Evolutionary conservation across 1,140 invertebrate species (phyloP).

Genomic region (Papilio aristodemus): DNA sequence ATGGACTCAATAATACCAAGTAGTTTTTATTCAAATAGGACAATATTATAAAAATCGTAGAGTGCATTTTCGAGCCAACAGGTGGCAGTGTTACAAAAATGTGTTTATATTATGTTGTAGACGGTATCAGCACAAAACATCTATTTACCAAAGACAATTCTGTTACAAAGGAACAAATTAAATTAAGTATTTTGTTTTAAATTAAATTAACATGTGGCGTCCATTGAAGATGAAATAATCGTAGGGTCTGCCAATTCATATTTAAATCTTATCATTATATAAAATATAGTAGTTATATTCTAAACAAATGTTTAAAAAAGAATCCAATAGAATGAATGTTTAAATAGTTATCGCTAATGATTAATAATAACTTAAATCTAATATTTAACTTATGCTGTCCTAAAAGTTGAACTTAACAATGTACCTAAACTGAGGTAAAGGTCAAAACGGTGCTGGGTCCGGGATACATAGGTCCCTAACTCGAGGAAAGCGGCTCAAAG

Average conservation of each 20-base stretch:
- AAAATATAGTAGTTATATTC: no score
- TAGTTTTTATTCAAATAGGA: no score
- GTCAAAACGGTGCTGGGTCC: slow-evolving; percentile 64
- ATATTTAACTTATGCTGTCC: slow-evolving; percentile 13
- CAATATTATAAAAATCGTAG: neutral
- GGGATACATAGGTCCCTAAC: slow-evolving; percentile 72
- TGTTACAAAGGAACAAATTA: neutral
- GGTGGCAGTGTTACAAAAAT: neutral
- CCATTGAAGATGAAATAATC: no score
- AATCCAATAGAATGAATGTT: neutral
- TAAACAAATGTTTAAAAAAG: no score
- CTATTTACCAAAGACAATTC: neutral
- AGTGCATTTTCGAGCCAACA: neutral
- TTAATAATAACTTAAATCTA: neutral
- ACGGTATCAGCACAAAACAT: neutral
- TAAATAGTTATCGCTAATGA: neutral
- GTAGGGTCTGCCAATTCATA: no score
- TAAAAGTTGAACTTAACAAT: slow-evolving; percentile 46
- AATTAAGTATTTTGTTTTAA: no score
- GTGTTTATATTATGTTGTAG: neutral
- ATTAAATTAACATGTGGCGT: no score
- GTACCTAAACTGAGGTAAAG: slow-evolving; percentile 54
- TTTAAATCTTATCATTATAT: no score
- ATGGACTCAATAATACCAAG: no score
- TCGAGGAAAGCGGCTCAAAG: slow-evolving; percentile 63